Base-by-base conservation (phyloP, 1,140 invertebrate species). In the Meteorus sp. region DNA sequence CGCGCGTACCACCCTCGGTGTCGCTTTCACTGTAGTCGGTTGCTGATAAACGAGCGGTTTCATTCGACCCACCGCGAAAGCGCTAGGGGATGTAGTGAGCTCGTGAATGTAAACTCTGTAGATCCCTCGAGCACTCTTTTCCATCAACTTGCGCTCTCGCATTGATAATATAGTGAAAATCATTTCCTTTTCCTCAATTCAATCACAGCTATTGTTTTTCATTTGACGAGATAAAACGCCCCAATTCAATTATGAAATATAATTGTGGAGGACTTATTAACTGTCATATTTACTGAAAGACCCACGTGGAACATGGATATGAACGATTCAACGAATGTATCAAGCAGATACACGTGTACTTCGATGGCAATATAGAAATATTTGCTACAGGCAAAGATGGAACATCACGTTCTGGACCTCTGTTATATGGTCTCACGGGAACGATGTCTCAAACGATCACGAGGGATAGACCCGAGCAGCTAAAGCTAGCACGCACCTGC, bases 31-130 rank as follows among this genome's bases (percentile, higher is more conserved):
- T 77, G 67, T 69, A 73, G 71, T 76, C 71, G 73, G 71, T 75
- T 72, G 72, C 76, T 79, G 77, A 79, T 78, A 78, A 79, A 79
- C 75, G 77, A 79, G 75, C 77, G 73, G 71, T 75, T 77, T 76
- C 65, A 53, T 63, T 67, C 62, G 59, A 64, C 51, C 47, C 55
- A 59, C 48, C 52, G 29, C 47, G 61, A 54, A 62, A 52, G 44
- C 56, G 53, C 60, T n/a, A 43, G 50, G 23, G 39, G 20, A 4
- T 27, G 35, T 48, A 39, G n/a, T 66, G 62, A 65, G 59, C 56
- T 72, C 44, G 59, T 61, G 61, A 71, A 74, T 76, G 73, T 75
- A 76, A 76, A 75, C 67, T 75, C 72, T 69, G n/a, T n/a, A 8
- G 15, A 11, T 11, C 35, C 73, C 69, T 70, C 51, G 51, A 27